Evolutionary conservation across 2,888 invertebrate genomes (phyloP).

Genomic region (Lathronympha strigana): DNA sequence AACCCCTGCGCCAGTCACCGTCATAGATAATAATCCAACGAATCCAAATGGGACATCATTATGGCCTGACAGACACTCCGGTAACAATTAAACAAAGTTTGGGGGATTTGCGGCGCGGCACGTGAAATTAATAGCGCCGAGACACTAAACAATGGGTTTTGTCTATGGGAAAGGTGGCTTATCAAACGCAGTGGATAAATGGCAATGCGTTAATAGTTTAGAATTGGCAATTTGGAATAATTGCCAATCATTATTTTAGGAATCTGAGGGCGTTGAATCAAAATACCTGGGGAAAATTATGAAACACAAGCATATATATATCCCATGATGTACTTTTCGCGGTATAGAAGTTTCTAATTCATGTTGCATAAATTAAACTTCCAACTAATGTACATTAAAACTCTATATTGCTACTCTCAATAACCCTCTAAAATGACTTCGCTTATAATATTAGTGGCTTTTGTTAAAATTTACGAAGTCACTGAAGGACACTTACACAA

Average conservation of each 20-base stretch:
- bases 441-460: no score
- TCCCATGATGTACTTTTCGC: no score
- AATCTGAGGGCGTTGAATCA: background rate
- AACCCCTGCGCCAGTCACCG: slow-evolving; percentile 4
- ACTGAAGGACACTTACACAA: no score
- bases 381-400: no score
- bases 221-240: slow-evolving; percentile 7
- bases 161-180: slow-evolving; percentile 41
- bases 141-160: slow-evolving; percentile 49
- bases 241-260: slow-evolving; percentile 3
- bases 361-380: no score
- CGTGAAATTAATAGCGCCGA: slow-evolving; percentile 58
- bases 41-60: slow-evolving; percentile 41
- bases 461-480: no score
- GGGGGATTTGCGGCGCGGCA: slow-evolving; percentile 50
- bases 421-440: no score
- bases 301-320: no score
- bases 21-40: slow-evolving; percentile 25
- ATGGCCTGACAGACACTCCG: slow-evolving; percentile 56
- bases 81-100: slow-evolving; percentile 57
- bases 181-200: slow-evolving; percentile 45
- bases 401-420: no score
- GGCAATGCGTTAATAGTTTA: slow-evolving; percentile 7
- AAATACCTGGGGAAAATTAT: background rate
- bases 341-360: no score